phyloP scores from a whole-genome alignment of 2,888 invertebrate genomes.

The Ormyrus labotus region DNA sequence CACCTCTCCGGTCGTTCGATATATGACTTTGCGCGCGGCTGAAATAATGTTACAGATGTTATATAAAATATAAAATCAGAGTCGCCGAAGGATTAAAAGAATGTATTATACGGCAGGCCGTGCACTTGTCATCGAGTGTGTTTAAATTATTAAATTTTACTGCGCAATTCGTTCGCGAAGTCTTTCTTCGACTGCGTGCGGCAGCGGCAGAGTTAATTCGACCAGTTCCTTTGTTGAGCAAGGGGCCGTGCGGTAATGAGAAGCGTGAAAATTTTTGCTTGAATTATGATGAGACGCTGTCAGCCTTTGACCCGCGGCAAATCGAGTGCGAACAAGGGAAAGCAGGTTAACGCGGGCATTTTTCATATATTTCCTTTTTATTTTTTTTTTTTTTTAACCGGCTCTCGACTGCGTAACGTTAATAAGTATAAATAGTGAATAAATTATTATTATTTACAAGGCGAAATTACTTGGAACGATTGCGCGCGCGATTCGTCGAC shows the following conservation, averaged over 20 bases:
- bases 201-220: neutral
- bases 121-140: no score
- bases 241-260: conserved; percentile 13
- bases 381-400: conserved; percentile 15
- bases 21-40: no score
- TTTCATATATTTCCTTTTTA: conserved; percentile 35
- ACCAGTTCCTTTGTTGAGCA: conserved; percentile 15
- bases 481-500: no score
- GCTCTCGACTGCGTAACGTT: conserved; percentile 10
- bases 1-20: no score
- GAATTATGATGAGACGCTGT: conserved; percentile 34
- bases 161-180: no score
- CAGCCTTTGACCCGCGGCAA: conserved; percentile 47
- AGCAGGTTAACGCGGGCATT: conserved; percentile 44
- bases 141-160: no score
- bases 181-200: no score
- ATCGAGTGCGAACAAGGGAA: conserved; percentile 34
- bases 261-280: conserved; percentile 30
- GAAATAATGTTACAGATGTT: no score
- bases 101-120: no score
- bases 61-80: no score
- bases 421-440: conserved; percentile 1
- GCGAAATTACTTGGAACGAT: no score
- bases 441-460: conserved; percentile 24
- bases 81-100: no score